Conservation (phyloP, 2,888 invertebrate genomes). For the Thecophora atra region DNA sequence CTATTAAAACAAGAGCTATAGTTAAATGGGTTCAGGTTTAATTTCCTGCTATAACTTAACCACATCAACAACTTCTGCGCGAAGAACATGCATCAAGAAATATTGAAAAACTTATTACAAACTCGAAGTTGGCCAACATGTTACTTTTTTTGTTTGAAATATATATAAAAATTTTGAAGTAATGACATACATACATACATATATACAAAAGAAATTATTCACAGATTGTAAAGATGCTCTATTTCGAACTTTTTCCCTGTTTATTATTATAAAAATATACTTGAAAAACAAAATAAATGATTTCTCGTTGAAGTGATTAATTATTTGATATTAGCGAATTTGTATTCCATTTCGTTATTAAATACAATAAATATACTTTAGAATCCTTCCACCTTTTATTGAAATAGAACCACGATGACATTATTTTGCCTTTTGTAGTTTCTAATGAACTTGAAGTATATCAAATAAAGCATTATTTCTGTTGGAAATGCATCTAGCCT, state of each 20-base stretch:
- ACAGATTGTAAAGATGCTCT: background rate
- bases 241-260: background rate
- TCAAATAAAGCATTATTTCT: background rate
- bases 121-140: constrained; percentile 6
- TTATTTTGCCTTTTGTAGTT: too few species aligned
- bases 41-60: too few species aligned
- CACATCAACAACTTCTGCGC: too few species aligned
- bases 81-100: background rate
- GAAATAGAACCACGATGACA: background rate
- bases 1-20: too few species aligned
- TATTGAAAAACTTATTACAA: background rate
- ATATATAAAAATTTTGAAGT: background rate
- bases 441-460: constrained; percentile 21
- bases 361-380: too few species aligned
- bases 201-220: constrained; percentile 5
- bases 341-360: too few species aligned
- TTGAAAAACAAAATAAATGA: too few species aligned
- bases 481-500: constrained; percentile 1
- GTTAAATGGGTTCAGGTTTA: too few species aligned
- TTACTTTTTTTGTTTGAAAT: constrained; percentile 13
- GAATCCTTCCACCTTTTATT: background rate
- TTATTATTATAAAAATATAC: constrained; percentile 12
- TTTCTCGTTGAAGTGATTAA: too few species aligned
- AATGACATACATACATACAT: constrained; percentile 8
- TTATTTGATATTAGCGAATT: background rate